Conservation (phyloP, 53 echinoderm and acorn worm species). For the Temnopleurus reevesii region DNA sequence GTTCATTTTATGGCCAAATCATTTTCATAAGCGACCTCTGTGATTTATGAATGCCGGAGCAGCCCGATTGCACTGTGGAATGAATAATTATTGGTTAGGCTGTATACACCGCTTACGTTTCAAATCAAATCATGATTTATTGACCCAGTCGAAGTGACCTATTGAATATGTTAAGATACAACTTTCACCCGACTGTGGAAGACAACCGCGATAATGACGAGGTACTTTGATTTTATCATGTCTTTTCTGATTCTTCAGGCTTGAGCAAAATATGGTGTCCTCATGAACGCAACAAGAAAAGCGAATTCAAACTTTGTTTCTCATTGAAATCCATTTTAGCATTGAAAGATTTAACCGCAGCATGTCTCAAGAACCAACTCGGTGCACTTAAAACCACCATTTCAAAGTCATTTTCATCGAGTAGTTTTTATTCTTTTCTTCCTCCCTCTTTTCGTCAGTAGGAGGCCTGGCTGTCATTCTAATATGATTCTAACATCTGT, state of each 20-base stretch:
- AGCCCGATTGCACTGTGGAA: not conserved
- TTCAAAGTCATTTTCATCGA: constrained; percentile 28
- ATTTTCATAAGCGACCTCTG: not conserved
- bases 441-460: not conserved
- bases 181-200: too few relatives aligned
- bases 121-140: not conserved
- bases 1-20: not conserved
- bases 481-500: constrained; percentile 26
- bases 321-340: not conserved
- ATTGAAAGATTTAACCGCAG: constrained; percentile 17
- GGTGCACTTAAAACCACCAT: not conserved
- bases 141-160: not conserved
- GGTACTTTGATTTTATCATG: too few relatives aligned
- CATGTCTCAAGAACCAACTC: constrained; percentile 8
- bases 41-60: not conserved
- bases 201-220: too few relatives aligned
- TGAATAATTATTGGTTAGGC: not conserved
- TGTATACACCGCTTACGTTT: not conserved
- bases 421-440: not conserved
- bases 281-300: too few relatives aligned
- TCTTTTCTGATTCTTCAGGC: too few relatives aligned
- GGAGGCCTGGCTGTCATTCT: constrained; percentile 33
- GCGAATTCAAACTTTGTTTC: not conserved
- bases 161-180: too few relatives aligned
- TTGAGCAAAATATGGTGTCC: too few relatives aligned